Conservation (phyloP, 2,113 vertebrate genomes). For the Syngnathoides biaculeatus region DNA sequence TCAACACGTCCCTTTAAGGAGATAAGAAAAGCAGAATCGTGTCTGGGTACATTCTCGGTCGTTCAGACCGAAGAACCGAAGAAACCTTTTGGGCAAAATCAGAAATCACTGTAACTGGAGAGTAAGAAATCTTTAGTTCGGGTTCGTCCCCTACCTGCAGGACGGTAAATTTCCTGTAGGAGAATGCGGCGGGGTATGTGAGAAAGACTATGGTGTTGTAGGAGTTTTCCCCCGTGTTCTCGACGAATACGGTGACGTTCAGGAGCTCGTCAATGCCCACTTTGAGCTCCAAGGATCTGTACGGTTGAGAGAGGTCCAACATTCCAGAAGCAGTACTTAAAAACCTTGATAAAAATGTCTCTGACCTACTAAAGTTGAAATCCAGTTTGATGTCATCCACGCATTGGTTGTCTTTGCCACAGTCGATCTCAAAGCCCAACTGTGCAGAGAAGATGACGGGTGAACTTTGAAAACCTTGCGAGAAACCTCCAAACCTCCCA, state of each 20-base stretch:
- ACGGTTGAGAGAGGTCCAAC: not conserved
- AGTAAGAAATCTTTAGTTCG: not conserved
- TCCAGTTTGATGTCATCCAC: slow-evolving; percentile 74
- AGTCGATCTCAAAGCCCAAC: slow-evolving; percentile 82
- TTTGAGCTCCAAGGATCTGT: slow-evolving; percentile 55
- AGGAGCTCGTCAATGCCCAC: slow-evolving; percentile 76
- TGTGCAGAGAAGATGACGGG: slow-evolving; percentile 39
- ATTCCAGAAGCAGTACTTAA: too few relatives aligned
- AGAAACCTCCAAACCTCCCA: not conserved
- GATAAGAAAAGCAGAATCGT: not conserved
- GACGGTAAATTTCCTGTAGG: slow-evolving; percentile 63
- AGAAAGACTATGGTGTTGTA: slow-evolving; percentile 71
- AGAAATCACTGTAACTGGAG: not conserved
- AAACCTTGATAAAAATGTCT: not conserved
- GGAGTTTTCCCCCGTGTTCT: slow-evolving; percentile 78
- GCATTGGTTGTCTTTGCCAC: slow-evolving; percentile 74
- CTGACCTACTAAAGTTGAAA: slow-evolving; percentile 75
- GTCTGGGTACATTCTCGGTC: not conserved
- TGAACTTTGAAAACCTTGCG: not conserved
- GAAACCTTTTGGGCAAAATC: not conserved
- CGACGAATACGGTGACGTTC: slow-evolving; percentile 65
- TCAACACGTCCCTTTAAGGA: slow-evolving; percentile 63
- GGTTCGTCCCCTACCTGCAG: slow-evolving; percentile 52
- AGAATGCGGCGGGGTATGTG: slow-evolving; percentile 73
- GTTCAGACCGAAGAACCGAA: too few relatives aligned